Percentiles rank a stretch among this genome's conserved stretches.
Conservation (phyloP, 2,797 vertebrate genomes). For the Cynodonichthys magdalenae region DNA sequence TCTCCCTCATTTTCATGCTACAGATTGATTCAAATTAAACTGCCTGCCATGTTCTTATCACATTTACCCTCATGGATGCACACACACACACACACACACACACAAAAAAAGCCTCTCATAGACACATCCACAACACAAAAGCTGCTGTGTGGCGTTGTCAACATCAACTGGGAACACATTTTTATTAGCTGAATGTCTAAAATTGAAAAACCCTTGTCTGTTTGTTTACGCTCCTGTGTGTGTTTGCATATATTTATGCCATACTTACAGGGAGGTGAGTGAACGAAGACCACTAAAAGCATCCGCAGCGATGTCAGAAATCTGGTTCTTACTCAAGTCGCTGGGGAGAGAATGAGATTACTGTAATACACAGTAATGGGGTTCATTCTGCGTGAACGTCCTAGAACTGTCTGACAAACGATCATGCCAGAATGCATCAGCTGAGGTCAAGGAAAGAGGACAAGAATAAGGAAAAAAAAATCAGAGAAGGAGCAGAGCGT, state of each 20-base stretch:
- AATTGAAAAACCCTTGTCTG: constrained; percentile 46
- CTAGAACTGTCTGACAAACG: constrained; percentile 68
- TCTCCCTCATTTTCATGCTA: constrained; percentile 69
- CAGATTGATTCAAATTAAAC: constrained; percentile 75
- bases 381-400: constrained; percentile 55
- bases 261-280: constrained; percentile 96
- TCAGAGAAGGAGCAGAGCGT: constrained; percentile 20
- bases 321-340: constrained; percentile 99
- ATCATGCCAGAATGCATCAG: constrained; percentile 59
- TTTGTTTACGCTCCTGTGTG: constrained; percentile 18
- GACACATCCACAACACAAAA: constrained; percentile 20
- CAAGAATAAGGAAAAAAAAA: constrained; percentile 13
- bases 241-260: constrained; percentile 20
- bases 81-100: too few species aligned
- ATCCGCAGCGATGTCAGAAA: constrained; percentile 95
- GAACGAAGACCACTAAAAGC: constrained; percentile 95
- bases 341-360: constrained; percentile 75
- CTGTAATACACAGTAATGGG: constrained; percentile 52
- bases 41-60: constrained; percentile 75
- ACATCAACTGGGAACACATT: constrained; percentile 34
- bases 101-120: constrained; percentile 8
- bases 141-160: constrained; percentile 29
- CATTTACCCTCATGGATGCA: constrained; percentile 35
- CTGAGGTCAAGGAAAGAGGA: constrained; percentile 63
- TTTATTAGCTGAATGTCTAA: constrained; percentile 57